Evolutionary conservation across 2,888 invertebrate species (phyloP), one percentile per base, ranked within the genome.

Genomic region (Salpingus planirostris): DNA sequence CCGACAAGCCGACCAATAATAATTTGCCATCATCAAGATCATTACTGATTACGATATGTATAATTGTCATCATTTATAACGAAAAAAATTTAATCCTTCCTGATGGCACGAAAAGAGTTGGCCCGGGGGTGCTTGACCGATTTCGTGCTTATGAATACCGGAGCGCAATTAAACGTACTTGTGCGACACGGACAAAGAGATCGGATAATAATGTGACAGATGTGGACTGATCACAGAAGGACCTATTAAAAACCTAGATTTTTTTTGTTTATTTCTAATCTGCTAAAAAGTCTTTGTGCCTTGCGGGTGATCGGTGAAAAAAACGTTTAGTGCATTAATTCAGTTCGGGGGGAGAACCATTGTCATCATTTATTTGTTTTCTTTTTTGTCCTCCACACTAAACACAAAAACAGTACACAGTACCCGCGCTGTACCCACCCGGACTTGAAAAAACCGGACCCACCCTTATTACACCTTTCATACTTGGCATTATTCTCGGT

Each of bases 131-230:
- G 33, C 41, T 44, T 42, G 42, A 40, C 44, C 41, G 39, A 33
- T 38, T 39, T 33, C 40, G 40, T 40, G 44, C 40, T 36, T 36
- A 36, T 40, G 42, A 42, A 44, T 40, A 36, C 36, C 40, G 30
- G 40, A 27, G 22, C 21, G 36, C 40, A 44, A 44, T 44, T 44
- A 44, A 38, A 38, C 29, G 32, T 18, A 18, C 15, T 40, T 37
- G 36, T 28, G 36, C n/a, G n/a, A n/a, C 27, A 29, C 18, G 38
- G 30, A 44, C 39, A 42, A 44, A 46, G 47, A 40, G 45, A 36
- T 39, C 33, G 37, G 40, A 36, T 36, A 40, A 45, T 44, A 46
- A 44, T 42, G 47, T 49, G 52, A 55, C 53, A 54, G 52, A 52
- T 54, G 55, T 44, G 53, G 39, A 42, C 46, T 45, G 51, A 50